Evolutionary conservation across 2,113 vertebrate species (phyloP), one percentile per base, ranked within the genome.

Genomic region (Phalacrocorax pelagicus): DNA sequence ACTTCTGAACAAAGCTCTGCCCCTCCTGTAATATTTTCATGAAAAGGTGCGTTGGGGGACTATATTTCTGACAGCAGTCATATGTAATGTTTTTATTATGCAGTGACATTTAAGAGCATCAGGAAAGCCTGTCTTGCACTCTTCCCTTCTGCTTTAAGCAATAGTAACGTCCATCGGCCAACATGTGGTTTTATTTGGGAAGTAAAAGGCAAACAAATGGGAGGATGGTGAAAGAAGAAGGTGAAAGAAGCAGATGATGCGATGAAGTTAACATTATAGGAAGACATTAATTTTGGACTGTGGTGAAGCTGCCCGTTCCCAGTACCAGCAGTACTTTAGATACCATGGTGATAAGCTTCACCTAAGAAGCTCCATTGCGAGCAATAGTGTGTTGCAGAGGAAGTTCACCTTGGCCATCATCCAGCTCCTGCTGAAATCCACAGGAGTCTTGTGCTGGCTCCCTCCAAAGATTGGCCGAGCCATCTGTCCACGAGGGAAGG

Each of bases 281-380:
- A 89, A 92, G 65, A 18, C 36, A 11, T 58, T 51, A 67, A 75
- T 94, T 91, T 92, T 94, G 95, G 86, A 78, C 2, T 7, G 49
- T 36, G 63, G 94, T 96, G 91, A 86, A 65, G 54, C 65, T 77
- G 84, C 58, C 88, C 88, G 81, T 67, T 88, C 75, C 44, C 0
- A 4, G 58, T 77, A 92, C 81, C 82, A 78, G 75, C 82, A 84
- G 83, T 67, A 46, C 61, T 93, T 87, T 14, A 94, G 97, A 91
- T 96, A 89, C 92, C 91, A 93, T 92, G 91, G 95, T 96, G 96
- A 97, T 94, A 89, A 96, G 92, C 88, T 89, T 79, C 2, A 79
- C 82, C 72, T 78, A 59, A 69, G 83, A 72, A 87, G 78, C 91
- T 94, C 86, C 0, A 2, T 74, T 61, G 83, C 4, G 3, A 61